A percentile compares a stretch with the other conserved stretches of the same genome.
phyloP scores from a whole-genome alignment of 2,888 invertebrate genomes.

The Rhyacophila evoluta region DNA sequence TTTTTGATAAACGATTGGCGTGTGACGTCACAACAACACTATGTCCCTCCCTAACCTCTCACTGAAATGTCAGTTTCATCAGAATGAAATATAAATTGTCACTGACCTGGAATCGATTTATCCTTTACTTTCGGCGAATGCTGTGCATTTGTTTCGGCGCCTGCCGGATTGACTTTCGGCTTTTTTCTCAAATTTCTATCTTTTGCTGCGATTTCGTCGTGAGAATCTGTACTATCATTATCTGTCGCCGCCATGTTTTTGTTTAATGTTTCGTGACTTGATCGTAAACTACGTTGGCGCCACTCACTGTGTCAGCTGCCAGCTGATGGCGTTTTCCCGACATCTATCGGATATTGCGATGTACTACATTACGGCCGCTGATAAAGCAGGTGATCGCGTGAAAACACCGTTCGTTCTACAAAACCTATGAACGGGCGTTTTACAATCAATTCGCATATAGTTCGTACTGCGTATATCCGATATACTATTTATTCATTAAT shows the following conservation, averaged over 20 bases:
- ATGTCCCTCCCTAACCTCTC: conserved; percentile 38
- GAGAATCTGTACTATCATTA: conserved; percentile 36
- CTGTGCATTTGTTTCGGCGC: background rate
- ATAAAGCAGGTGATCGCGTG: conserved; percentile 5
- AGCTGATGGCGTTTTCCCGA: conserved; percentile 29
- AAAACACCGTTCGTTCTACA: too few relatives aligned
- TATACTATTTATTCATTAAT: too few relatives aligned
- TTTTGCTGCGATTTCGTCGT: conserved; percentile 35
- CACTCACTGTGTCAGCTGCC: conserved; percentile 17
- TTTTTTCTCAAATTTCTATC: conserved; percentile 33
- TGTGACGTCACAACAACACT: conserved; percentile 45
- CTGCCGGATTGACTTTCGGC: conserved; percentile 25
- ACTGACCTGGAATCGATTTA: conserved; percentile 34
- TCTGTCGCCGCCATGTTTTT: conserved; percentile 43
- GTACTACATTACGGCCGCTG: background rate
- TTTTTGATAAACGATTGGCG: background rate
- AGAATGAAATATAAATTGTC: conserved; percentile 9
- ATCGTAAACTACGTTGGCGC: conserved; percentile 30
- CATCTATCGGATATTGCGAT: conserved; percentile 35
- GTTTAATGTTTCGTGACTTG: conserved; percentile 34
- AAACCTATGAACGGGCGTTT: too few relatives aligned
- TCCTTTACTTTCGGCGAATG: conserved; percentile 38
- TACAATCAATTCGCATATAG: too few relatives aligned
- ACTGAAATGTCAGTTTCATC: background rate
- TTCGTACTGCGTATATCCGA: background rate